Base-by-base conservation (phyloP, 2,888 invertebrate species). In the Zygaena filipendulae region DNA sequence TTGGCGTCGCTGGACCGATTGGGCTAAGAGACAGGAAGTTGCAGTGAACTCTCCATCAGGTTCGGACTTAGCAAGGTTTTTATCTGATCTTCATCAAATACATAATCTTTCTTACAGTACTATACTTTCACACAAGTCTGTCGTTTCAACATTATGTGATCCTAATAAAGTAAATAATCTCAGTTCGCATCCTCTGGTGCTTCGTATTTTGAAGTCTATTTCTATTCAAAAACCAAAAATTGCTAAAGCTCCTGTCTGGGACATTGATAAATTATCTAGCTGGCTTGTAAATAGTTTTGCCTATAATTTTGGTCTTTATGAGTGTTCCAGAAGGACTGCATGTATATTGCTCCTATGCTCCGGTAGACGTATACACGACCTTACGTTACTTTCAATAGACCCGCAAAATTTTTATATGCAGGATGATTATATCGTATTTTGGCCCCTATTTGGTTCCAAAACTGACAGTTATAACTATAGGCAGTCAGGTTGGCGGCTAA, bases 61-160 rank as follows among this genome's bases (percentile, higher is more conserved):
- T 11, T 11, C 29, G 6, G 24, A 35, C 7, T 18, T 38, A 11
- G 25, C 38, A n/a, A 25, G 26, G 16, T 38, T 30, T 24, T 18
- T 35, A 18, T 7, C 14, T 16, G 35, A 40, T 13, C 26, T 42
- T 4, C 18, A 30, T 23, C 9, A 32, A 7, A 27, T 23, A 4
- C n/a, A 27, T 12, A 39, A 35, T 8, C 26, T 40, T 16, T 30
- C 38, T 6, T 36, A 39, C 8, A 39, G 28, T n/a, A 39, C 40
- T 5, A 35, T 40, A 11, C 12, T 42, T n/a, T 9, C 40, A 6
- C 30, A 40, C 16, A 42, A 42, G 21, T 39, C 38, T n/a, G 36
- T 33, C 1, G 26, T 42, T 2, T 29, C 41, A 3, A 42, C 41
- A 3, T 24, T 39, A 4, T 38, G 39, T 25, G 35, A 36, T 12